These are phyloP conservation scores for Pachycephus smyrnensis DNA, from an alignment of 2,888 invertebrate species.

Conservation along the genomic window DNA sequence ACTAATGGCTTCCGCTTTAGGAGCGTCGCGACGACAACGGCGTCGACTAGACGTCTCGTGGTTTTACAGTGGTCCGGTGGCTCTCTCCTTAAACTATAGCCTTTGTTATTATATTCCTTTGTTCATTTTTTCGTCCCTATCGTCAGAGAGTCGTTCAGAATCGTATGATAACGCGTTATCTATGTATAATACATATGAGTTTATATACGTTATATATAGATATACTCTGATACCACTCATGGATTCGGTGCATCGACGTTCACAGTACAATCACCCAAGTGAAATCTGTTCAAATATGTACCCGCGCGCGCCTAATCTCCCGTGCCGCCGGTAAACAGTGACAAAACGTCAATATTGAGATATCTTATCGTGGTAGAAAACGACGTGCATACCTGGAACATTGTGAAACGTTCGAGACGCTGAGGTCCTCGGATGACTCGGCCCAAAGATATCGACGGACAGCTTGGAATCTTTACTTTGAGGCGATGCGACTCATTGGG, in stretches of 20 bases:
- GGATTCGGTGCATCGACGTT: conserved; percentile 29
- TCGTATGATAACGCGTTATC: not conserved
- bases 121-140: not conserved
- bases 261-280: conserved; percentile 43
- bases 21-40: conserved; percentile 14
- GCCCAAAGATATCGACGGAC: not conserved
- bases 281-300: conserved; percentile 58
- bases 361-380: conserved; percentile 56
- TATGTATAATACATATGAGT: not conserved
- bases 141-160: not conserved
- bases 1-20: conserved; percentile 42
- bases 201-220: not conserved
- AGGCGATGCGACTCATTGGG: not conserved
- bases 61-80: not conserved
- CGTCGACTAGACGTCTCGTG: conserved; percentile 19
- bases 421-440: not conserved
- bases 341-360: conserved; percentile 59
- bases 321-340: conserved; percentile 54
- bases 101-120: not conserved
- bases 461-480: not conserved
- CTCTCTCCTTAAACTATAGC: not conserved
- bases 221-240: not conserved
- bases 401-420: conserved; percentile 29
- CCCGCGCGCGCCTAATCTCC: conserved; percentile 47
- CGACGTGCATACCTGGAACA: conserved; percentile 49